Base-by-base conservation (phyloP, 2,888 invertebrate species). In the Tubiluchus corallicola region DNA sequence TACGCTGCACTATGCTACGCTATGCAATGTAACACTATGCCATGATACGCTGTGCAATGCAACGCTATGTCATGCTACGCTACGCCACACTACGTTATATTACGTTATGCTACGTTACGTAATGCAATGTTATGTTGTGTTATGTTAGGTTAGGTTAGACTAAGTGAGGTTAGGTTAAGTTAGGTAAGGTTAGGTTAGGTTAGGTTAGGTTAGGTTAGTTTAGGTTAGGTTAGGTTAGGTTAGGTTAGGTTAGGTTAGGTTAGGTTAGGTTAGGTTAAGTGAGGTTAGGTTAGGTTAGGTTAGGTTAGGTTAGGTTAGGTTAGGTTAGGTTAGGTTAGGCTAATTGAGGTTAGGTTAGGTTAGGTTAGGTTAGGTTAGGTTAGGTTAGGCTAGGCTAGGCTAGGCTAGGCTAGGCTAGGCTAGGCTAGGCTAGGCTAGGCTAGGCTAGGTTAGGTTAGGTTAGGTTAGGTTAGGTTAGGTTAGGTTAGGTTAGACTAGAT, bases 391-490 rank as follows among this genome's bases (percentile, higher is more conserved):
- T 45, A 40, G 47, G 45, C 46, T 49, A 48, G 55, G 45, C 37
- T 48, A 45, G 45, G 50, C 38, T 48, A 42, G 41, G 49, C 20
- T 45, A 40, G 43, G 45, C 54, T 55, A 54, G 54, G 54, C 54
- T 47, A 16, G 47, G 46, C 20, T 48, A 42, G 41, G 50, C 42
- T 48, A 50, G 46, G 50, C 47, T 49, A 50, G 50, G 50, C 50
- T 50, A 50, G 49, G 47, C 48, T 45, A 43, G 47, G 50, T 45
- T 50, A 45, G 47, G 49, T 50, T 50, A 47, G 50, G 50, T 46
- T 56, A 52, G 54, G 56, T 56, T 55, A 52, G 56, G 56, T 57
- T 57, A 55, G 57, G 45, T 55, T 55, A 54, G 55, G 46, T 49
- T 49, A 47, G 47, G 49, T 50, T 50, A 50, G 17, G 45, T 18